Conservation (phyloP, 2,113 vertebrate genomes). For the Corythornis cristatus region DNA sequence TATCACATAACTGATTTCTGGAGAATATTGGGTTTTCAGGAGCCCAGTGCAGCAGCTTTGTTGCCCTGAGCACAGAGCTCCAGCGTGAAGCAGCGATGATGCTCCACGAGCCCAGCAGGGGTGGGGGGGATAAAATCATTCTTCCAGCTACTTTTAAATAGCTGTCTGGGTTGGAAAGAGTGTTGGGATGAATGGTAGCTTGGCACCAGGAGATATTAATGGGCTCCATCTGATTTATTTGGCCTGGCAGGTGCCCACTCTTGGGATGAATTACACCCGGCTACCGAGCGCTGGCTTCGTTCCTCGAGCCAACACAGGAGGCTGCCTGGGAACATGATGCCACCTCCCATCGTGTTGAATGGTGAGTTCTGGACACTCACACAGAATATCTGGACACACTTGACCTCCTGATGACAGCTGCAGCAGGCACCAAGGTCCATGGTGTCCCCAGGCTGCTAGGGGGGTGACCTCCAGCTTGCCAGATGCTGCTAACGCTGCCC, state of each 20-base stretch:
- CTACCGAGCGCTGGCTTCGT: conserved; percentile 12
- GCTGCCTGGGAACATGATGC: background rate
- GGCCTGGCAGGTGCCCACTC: conserved; percentile 51
- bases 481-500: background rate
- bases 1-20: too few relatives aligned
- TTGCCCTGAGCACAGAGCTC: background rate
- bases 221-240: conserved; percentile 46
- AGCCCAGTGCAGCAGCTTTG: background rate
- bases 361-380: conserved; percentile 44
- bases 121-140: background rate
- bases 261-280: conserved; percentile 1
- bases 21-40: background rate
- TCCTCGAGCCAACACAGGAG: conserved; percentile 10
- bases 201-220: conserved; percentile 45
- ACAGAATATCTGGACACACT: conserved; percentile 27
- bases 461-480: background rate
- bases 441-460: conserved; percentile 17
- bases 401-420: conserved; percentile 14
- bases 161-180: conserved; percentile 2
- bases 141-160: conserved; percentile 29
- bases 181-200: conserved; percentile 52
- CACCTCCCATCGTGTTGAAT: background rate
- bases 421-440: background rate
- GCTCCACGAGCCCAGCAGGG: too few relatives aligned
- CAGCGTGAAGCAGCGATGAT: background rate